These are phyloP conservation scores for Lasioglossum zephyrum DNA, from an alignment of 2,888 invertebrate genomes.

Conservation along the genomic window DNA sequence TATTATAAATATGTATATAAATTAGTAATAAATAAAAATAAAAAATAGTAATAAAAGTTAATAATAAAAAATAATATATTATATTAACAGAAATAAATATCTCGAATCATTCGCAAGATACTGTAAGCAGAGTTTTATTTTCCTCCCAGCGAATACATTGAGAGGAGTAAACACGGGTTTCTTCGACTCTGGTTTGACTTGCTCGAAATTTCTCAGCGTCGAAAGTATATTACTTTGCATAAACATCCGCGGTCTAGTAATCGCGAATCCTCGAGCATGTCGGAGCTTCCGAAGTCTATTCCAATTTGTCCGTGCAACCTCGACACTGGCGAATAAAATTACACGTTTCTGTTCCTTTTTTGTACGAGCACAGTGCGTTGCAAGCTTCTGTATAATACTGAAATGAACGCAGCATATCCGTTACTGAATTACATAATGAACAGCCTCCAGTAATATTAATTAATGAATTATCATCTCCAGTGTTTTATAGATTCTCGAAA, in stretches of 20 bases:
- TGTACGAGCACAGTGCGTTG: too few species aligned
- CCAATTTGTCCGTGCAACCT: background rate
- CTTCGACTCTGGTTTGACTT: background rate
- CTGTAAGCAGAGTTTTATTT: background rate
- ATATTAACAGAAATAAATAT: too few species aligned
- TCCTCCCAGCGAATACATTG: background rate
- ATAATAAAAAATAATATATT: too few species aligned
- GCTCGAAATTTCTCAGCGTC: background rate
- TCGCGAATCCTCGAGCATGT: background rate
- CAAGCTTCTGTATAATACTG: too few species aligned
- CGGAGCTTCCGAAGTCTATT: background rate
- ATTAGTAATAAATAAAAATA: too few species aligned
- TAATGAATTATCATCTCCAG: too few species aligned
- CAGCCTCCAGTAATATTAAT: too few species aligned
- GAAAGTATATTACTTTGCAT: background rate
- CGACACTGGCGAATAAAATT: background rate
- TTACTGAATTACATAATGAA: too few species aligned
- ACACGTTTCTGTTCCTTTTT: background rate
- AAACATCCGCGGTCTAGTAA: conserved; percentile 12
- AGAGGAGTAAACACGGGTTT: background rate
- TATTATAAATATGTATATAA: too few species aligned
- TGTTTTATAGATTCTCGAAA: too few species aligned
- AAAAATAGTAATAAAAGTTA: too few species aligned
- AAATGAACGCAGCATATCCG: too few species aligned
- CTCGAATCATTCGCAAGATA: background rate